Conservation (phyloP, 2,888 invertebrate genomes). For the Lomographa bimaculata region DNA sequence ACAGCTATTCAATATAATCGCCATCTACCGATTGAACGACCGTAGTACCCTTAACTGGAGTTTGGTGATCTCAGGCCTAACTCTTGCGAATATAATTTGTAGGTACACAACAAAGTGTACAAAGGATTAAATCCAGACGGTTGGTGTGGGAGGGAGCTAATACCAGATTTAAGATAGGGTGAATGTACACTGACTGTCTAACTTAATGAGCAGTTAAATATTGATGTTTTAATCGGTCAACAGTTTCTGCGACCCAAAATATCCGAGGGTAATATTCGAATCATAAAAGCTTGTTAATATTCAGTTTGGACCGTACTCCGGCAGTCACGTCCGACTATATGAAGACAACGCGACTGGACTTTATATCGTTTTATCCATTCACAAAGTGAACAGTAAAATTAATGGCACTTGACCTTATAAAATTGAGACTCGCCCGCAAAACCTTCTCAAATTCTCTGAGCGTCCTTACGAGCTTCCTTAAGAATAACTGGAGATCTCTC, state of each 20-base stretch:
- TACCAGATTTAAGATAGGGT: constrained; percentile 28
- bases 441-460: constrained; percentile 32
- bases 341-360: constrained; percentile 57
- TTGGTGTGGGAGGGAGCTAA: constrained; percentile 26
- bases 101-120: no score
- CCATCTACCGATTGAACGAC: no score
- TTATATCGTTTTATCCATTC: constrained; percentile 53
- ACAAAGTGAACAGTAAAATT: constrained; percentile 46
- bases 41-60: no score
- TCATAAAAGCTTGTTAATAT: constrained; percentile 62
- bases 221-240: constrained; percentile 18
- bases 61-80: no score
- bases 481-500: constrained; percentile 29
- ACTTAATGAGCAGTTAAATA: constrained; percentile 9
- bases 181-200: constrained; percentile 19
- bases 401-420: constrained; percentile 35
- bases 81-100: no score
- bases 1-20: no score
- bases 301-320: constrained; percentile 49
- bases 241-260: constrained; percentile 20
- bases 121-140: constrained; percentile 17
- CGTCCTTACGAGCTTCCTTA: constrained; percentile 18
- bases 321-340: constrained; percentile 59
- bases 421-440: constrained; percentile 38
- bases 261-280: constrained; percentile 27